Evolutionary conservation across 2,888 invertebrate species (phyloP), one percentile per base, ranked within the genome.

Genomic region (Salpingus planirostris): DNA sequence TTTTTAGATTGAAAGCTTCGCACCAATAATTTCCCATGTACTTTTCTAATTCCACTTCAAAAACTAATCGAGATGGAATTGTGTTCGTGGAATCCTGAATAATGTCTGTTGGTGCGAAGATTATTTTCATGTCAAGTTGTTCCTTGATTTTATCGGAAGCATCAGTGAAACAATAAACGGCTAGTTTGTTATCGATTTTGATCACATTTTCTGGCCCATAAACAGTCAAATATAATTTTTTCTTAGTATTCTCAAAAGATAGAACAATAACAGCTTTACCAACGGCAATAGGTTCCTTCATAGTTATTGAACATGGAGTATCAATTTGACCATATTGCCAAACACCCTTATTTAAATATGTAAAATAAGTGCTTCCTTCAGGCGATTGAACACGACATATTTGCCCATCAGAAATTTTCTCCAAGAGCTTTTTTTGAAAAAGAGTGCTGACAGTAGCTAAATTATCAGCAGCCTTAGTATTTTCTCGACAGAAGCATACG

Each of bases 21-120:
- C 80, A 79, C 76, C 78, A 78, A 52, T 79, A 80, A 42, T 73
- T 67, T 1, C 76, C 76, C 1, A 75, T 68, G 36, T 68, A 65
- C 23, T 72, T 66, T 23, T 71, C 60, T 1, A 74, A 54, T 41
- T 70, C 62, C 2, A 80, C 49, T 31, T 66, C 57, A 40, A 71
- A 77, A 3, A 75, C 33, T 38, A 7, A 8, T 18, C 25, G 21
- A 30, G 25, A 12, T 27, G 27, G 24, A n/a, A n/a, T n/a, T n/a
- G n/a, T n/a, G n/a, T n/a, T n/a, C n/a, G n/a, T n/a, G 18, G 5
- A 8, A 18, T 18, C 18, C 5, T 18, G 8, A 8, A 8, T 18
- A n/a, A n/a, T n/a, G n/a, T n/a, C n/a, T n/a, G n/a, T n/a, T n/a
- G n/a, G n/a, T n/a, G n/a, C n/a, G 18, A 18, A 18, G 5, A 6